These are phyloP conservation scores for Oikopleura dioica DNA, from an alignment of 23 tunicate genomes.

Conservation along the genomic window DNA sequence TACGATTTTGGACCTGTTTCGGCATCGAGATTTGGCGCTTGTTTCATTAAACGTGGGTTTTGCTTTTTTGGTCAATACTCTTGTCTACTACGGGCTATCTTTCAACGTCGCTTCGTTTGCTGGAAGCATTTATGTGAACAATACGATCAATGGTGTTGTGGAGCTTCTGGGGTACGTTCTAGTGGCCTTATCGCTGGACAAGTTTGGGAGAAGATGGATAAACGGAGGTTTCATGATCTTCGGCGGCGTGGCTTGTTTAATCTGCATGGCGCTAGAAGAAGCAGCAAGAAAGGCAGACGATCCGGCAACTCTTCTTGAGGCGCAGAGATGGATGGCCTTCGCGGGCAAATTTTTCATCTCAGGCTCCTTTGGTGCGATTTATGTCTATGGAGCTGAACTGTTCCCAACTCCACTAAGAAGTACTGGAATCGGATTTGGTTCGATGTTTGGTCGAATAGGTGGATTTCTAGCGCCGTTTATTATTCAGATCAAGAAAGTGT, in stretches of 20 bases:
- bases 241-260: background rate
- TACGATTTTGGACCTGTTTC: background rate
- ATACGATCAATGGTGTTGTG: background rate
- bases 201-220: background rate
- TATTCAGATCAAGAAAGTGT: background rate
- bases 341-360: background rate
- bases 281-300: background rate
- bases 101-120: background rate
- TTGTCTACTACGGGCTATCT: background rate
- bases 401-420: background rate
- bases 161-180: background rate
- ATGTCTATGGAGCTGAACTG: background rate
- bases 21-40: background rate
- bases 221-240: background rate
- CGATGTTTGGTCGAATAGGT: background rate
- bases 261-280: background rate
- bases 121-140: background rate
- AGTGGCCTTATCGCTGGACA: background rate
- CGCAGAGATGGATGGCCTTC: background rate
- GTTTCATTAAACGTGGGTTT: background rate
- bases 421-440: background rate
- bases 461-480: background rate
- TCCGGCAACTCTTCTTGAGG: too few relatives aligned
- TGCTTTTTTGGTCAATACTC: background rate
- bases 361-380: background rate